Percentiles rank a stretch among this genome's conserved stretches.
Conservation (phyloP, 2,113 vertebrate species). For the Malurus elegans region DNA sequence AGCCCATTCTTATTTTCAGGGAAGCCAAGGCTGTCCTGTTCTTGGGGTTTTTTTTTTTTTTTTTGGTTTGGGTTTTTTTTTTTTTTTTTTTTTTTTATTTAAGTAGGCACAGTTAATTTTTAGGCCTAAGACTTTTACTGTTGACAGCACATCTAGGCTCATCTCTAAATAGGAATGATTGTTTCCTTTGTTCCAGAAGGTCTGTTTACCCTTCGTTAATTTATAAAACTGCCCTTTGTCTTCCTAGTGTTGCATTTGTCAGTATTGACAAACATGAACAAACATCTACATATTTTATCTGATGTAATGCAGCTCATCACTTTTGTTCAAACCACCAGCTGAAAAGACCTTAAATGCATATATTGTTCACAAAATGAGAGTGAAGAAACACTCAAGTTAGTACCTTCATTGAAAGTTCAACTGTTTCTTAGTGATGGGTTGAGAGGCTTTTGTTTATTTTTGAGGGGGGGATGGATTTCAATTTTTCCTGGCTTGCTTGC, state of each 20-base stretch:
- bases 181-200: background rate
- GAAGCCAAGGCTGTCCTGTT: background rate
- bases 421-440: background rate
- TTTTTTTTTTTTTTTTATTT: background rate
- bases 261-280: background rate
- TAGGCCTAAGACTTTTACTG: background rate
- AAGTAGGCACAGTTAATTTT: background rate
- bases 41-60: background rate
- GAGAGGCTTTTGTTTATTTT: background rate
- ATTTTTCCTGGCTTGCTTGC: background rate
- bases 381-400: background rate
- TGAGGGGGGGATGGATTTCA: rapidly evolving
- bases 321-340: background rate
- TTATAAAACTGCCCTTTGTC: background rate
- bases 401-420: background rate
- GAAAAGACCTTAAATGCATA: background rate
- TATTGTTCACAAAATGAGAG: background rate
- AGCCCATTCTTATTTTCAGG: background rate
- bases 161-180: background rate
- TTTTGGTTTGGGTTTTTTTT: no score
- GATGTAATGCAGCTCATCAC: background rate
- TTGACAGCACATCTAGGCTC: background rate
- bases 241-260: background rate
- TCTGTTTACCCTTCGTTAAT: background rate
- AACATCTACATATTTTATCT: background rate